A percentile compares a stretch with the other conserved stretches of the same genome.
Evolutionary conservation across 1,140 invertebrate species (phyloP).

Genomic region (Heliconius hewitsoni): DNA sequence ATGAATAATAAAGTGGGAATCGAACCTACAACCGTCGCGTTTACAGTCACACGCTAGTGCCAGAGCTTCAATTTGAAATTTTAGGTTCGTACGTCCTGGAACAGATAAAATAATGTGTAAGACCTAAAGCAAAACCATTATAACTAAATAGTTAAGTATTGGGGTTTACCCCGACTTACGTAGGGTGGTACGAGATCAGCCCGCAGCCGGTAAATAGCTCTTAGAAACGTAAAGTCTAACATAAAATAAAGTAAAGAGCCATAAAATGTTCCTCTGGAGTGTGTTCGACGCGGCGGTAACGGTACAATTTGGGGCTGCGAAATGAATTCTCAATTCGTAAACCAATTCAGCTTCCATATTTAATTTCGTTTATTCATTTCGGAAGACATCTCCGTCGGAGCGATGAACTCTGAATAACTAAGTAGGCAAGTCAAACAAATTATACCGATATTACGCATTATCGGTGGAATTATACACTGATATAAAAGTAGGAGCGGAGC

Average conservation of each 20-base stretch:
- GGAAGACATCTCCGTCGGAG: conserved; percentile 21
- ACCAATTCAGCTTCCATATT: conserved; percentile 19
- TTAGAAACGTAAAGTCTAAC: background rate
- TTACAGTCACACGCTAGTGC: too few relatives aligned
- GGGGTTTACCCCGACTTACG: background rate
- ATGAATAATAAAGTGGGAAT: too few relatives aligned
- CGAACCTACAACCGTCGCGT: too few relatives aligned
- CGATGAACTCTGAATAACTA: conserved; percentile 27
- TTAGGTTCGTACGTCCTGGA: too few relatives aligned
- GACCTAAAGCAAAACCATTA: background rate
- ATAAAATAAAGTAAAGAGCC: conserved; percentile 10
- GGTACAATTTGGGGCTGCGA: conserved; percentile 13
- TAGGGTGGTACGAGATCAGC: background rate
- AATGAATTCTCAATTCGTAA: conserved; percentile 20
- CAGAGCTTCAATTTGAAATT: too few relatives aligned
- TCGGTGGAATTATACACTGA: conserved; percentile 24
- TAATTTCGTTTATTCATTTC: conserved; percentile 22
- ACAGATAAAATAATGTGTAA: too few relatives aligned
- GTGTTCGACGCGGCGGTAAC: background rate
- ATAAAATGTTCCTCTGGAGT: conserved; percentile 12
- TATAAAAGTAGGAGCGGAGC: conserved; percentile 22
- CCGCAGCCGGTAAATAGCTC: background rate
- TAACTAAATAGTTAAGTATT: background rate
- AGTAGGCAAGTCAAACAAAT: conserved; percentile 29
- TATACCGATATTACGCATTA: conserved; percentile 17